Percentiles rank a stretch among this genome's conserved stretches.
Evolutionary conservation across 2,888 invertebrate genomes (phyloP).

Genomic region (Anoplius nigerrimus): DNA sequence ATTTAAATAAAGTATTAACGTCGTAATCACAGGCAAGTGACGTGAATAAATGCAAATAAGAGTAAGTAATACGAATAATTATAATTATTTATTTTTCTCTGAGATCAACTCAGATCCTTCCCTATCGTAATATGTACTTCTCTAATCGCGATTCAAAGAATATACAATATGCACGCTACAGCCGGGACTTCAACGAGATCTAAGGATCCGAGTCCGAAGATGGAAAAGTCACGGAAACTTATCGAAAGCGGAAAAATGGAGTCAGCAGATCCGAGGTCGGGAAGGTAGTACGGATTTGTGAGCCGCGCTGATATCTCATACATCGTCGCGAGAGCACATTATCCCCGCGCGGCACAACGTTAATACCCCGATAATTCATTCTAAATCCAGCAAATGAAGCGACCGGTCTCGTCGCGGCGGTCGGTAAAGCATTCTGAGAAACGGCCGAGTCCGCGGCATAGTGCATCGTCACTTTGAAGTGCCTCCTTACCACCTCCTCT

Average conservation of each 20-base stretch:
- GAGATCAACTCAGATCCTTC: too few relatives aligned
- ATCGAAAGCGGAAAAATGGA: background rate
- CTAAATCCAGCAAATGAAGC: slow-evolving; percentile 63
- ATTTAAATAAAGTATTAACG: too few relatives aligned
- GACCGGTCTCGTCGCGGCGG: slow-evolving; percentile 34
- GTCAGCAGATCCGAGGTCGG: background rate
- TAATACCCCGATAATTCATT: slow-evolving; percentile 67
- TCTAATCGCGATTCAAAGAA: too few relatives aligned
- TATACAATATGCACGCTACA: too few relatives aligned
- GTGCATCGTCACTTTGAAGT: slow-evolving; percentile 48
- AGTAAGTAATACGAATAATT: too few relatives aligned
- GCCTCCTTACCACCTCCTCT: slow-evolving; percentile 4
- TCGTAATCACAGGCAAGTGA: too few relatives aligned
- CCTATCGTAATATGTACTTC: too few relatives aligned
- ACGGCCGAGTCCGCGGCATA: slow-evolving; percentile 32
- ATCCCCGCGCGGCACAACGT: slow-evolving; percentile 39
- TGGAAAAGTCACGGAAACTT: background rate
- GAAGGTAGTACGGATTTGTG: background rate
- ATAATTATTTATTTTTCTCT: too few relatives aligned
- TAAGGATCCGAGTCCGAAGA: too few relatives aligned
- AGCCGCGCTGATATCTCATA: slow-evolving; percentile 32
- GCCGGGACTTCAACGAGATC: too few relatives aligned
- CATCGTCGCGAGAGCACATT: slow-evolving; percentile 31
- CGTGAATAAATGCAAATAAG: too few relatives aligned
- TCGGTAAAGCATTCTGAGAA: slow-evolving; percentile 60